Evolutionary conservation across 2,888 invertebrate species (phyloP).

Genomic region (Polymixis lichenea): DNA sequence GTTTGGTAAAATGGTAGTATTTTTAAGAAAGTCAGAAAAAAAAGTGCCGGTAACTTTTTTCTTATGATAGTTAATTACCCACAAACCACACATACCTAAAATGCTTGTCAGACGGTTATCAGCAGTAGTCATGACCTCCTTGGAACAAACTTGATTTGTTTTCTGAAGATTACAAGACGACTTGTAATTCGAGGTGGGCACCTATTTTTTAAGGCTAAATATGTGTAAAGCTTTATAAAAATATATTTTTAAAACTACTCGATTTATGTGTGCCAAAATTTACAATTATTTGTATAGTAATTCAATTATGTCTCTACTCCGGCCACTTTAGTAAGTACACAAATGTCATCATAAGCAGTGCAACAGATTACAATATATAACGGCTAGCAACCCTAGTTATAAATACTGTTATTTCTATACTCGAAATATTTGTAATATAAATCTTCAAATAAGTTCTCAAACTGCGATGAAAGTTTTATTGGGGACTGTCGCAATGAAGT

Average conservation of each 20-base stretch:
- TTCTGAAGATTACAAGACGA: not conserved
- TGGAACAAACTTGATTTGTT: not conserved
- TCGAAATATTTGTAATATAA: slow-evolving; percentile 55
- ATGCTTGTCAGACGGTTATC: not conserved
- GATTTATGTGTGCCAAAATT: not conserved
- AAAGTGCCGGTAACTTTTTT: not conserved
- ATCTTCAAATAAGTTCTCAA: slow-evolving; percentile 45
- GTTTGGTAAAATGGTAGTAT: not conserved
- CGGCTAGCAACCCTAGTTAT: slow-evolving; percentile 14
- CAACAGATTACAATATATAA: not conserved
- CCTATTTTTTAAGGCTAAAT: not conserved
- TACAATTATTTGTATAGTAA: not conserved
- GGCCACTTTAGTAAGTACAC: no score
- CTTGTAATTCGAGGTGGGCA: not conserved
- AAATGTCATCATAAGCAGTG: not conserved
- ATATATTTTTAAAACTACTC: not conserved
- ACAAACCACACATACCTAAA: not conserved
- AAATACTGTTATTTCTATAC: slow-evolving; percentile 22
- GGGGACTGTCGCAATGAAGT: slow-evolving; percentile 1
- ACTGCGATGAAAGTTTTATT: slow-evolving; percentile 49
- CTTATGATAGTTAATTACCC: not conserved
- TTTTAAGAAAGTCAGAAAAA: not conserved
- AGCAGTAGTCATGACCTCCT: not conserved
- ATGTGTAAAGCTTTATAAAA: not conserved
- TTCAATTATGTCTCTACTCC: not conserved